phyloP scores from a whole-genome alignment of 2,888 invertebrate genomes.

The Carcina quercana region DNA sequence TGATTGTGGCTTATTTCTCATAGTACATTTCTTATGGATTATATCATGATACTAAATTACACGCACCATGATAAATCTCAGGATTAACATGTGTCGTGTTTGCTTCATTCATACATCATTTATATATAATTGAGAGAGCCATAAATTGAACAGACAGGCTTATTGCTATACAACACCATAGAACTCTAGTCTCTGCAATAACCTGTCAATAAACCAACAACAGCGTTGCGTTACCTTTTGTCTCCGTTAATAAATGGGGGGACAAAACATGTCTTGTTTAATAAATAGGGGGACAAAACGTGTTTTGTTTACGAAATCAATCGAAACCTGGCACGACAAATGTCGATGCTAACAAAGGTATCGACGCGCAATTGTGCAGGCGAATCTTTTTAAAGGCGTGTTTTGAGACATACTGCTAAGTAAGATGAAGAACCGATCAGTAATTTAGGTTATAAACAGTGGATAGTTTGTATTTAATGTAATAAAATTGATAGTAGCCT shows the following conservation, averaged over 20 bases:
- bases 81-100: no score
- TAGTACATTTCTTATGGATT: no score
- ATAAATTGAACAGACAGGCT: no score
- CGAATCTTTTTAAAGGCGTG: conserved; percentile 40
- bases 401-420: conserved; percentile 27
- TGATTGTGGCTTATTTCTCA: no score
- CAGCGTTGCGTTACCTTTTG: conserved; percentile 21
- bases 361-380: conserved; percentile 42
- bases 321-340: conserved; percentile 60
- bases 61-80: no score
- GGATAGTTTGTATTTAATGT: no score
- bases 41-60: no score
- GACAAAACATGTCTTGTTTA: conserved; percentile 60
- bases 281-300: conserved; percentile 55
- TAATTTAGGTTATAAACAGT: no score
- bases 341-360: conserved; percentile 55
- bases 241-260: conserved; percentile 48
- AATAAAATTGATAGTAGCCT: no score
- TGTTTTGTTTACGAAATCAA: conserved; percentile 63
- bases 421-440: conserved; percentile 8
- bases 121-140: no score
- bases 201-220: conserved; percentile 39
- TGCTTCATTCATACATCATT: no score
- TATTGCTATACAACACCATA: no score
- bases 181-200: conserved; percentile 24